phyloP scores from a whole-genome alignment of 2,113 vertebrate genomes.

The Pelmatolapia mariae region DNA sequence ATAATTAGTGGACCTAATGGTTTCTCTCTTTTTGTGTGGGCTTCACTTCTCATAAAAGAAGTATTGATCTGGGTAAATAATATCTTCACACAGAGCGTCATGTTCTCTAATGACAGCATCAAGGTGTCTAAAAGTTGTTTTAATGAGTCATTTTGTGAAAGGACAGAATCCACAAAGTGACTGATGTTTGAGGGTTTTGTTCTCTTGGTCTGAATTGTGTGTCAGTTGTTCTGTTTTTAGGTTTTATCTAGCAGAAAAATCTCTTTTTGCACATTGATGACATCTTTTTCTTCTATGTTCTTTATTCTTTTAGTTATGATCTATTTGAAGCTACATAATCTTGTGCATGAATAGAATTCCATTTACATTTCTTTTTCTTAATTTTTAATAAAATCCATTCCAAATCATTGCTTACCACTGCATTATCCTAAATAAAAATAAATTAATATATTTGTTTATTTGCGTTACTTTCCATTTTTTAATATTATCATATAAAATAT shows the following conservation, averaged over 20 bases:
- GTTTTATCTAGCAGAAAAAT: not conserved
- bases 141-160: not conserved
- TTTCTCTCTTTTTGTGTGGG: not conserved
- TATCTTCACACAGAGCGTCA: not conserved
- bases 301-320: not conserved
- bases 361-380: not conserved
- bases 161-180: not conserved
- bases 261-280: not conserved
- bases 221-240: not conserved
- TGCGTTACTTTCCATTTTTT: not conserved
- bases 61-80: slow-evolving; percentile 2
- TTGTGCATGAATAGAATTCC: not conserved
- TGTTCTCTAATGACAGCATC: not conserved
- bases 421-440: not conserved
- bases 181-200: not conserved
- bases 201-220: not conserved
- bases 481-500: not conserved
- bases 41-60: not conserved
- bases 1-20: slow-evolving; percentile 29
- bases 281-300: not conserved
- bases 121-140: not conserved
- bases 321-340: not conserved
- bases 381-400: not conserved
- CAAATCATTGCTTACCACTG: not conserved
- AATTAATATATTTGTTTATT: not conserved